A percentile compares a stretch with the other conserved stretches of the same genome.
phyloP scores from a whole-genome alignment of 2,888 invertebrate genomes.

The Cerastis rubricosa region DNA sequence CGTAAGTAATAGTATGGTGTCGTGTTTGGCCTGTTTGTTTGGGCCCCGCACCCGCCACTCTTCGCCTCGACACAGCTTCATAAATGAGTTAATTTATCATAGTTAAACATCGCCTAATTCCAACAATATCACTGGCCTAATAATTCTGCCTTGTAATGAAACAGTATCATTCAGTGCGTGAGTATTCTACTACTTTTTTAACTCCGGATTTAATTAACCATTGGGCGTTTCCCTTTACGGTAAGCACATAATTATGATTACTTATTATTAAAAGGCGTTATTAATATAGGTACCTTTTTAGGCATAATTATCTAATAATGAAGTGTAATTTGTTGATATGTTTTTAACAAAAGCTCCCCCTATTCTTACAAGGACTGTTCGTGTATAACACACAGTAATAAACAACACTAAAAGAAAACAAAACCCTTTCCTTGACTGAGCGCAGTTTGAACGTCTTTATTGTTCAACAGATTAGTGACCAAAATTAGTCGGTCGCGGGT shows the following conservation, averaged over 20 bases:
- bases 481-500: conserved; percentile 85
- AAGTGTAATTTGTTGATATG: conserved; percentile 18
- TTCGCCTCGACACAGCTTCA: conserved; percentile 75
- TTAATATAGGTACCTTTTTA: neutral
- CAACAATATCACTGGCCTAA: conserved; percentile 53
- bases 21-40: conserved; percentile 68
- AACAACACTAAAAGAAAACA: conserved; percentile 51
- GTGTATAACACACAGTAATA: conserved; percentile 55
- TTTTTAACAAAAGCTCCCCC: conserved; percentile 29
- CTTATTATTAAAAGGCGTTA: neutral
- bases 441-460: conserved; percentile 71
- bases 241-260: conserved; percentile 12
- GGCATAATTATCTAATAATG: conserved; percentile 7
- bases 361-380: conserved; percentile 42
- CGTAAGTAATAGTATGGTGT: conserved; percentile 42
- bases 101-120: conserved; percentile 76
- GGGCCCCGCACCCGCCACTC: conserved; percentile 56
- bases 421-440: conserved; percentile 59
- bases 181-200: conserved; percentile 22
- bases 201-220: conserved; percentile 19
- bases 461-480: conserved; percentile 83
- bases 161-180: conserved; percentile 29
- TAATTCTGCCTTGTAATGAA: conserved; percentile 38
- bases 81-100: conserved; percentile 84
- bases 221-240: conserved; percentile 23